phyloP scores from a whole-genome alignment of 2,888 invertebrate genomes.

The Julus scanicus region DNA sequence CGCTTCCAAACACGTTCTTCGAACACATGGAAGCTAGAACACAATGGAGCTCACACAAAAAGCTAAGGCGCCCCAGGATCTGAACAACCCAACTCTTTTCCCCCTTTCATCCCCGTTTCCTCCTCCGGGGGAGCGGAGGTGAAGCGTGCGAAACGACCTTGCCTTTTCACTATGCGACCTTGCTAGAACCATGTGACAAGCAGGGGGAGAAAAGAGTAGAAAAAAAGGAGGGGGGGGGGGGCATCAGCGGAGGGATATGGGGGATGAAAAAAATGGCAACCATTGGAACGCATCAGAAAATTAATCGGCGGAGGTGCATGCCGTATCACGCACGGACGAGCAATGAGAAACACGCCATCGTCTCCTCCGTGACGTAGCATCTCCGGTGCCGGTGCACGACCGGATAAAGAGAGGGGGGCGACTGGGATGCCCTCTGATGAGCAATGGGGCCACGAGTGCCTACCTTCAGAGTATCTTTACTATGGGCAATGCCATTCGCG shows the following conservation, averaged over 20 bases:
- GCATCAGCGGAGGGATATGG: background rate
- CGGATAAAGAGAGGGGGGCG: background rate
- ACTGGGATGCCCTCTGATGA: too few species aligned
- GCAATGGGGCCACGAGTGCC: background rate
- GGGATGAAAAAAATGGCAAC: background rate
- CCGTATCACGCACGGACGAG: background rate
- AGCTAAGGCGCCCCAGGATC: background rate
- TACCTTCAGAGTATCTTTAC: too few species aligned
- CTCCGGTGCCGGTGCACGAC: background rate
- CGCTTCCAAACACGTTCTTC: too few species aligned
- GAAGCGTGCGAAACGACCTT: conserved; percentile 33
- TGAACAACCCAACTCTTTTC: background rate
- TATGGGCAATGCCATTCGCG: background rate
- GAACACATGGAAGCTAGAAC: too few species aligned
- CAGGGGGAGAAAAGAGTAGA: background rate
- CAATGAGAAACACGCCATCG: background rate
- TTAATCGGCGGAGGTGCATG: conserved; percentile 14
- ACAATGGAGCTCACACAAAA: too few species aligned
- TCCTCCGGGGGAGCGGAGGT: background rate
- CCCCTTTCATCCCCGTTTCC: conserved; percentile 6
- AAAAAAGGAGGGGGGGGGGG: background rate
- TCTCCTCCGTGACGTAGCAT: background rate
- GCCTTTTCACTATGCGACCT: conserved; percentile 15
- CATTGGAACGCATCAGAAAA: background rate
- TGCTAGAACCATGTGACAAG: background rate